Evolutionary conservation across 2,888 invertebrate genomes (phyloP), one percentile per base, ranked within the genome.

Genomic region (Aleiodes leptofemur): DNA sequence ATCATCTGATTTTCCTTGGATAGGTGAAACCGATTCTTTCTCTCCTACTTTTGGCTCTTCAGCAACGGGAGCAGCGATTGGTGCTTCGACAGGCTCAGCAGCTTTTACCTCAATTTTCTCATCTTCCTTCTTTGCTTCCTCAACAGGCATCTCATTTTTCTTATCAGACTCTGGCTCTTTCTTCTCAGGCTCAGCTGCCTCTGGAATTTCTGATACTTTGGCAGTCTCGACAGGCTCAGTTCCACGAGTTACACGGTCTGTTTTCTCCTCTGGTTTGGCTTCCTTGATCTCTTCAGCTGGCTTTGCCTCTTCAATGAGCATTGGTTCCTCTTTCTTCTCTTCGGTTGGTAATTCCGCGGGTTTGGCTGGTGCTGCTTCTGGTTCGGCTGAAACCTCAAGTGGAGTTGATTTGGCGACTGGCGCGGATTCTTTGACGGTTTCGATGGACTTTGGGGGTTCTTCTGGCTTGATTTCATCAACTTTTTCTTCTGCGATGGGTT

Each of bases 261-360:
- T 83, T 31, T 85, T 86, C 38, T 85, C 85, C 11, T 82, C 82
- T 43, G 89, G 84, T 78, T 90, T 90, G 31, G 86, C 80, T 64
- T 85, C 84, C 76, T 73, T 74, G 31, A 48, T 38, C 13, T 66
- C 72, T 29, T 61, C 71, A 31, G 70, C 61, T n/a, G 76, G 38
- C 53, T 78, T 79, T 34, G 72, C 56, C 29, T 72, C 51, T 78
- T 79, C 9, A 64, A 16, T 16, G 57, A n/a, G 71, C 69, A 9
- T 66, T 53, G 8, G 74, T 69, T 38, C 78, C 34, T 34, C 34
- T 34, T 34, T 34, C 34, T 43, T 43, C 43, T 43, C 43, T 43
- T 43, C 43, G 3, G 8, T 9, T 43, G 43, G 43, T 9, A 9
- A 43, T 82, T 81, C 31, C 64, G 81, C 59, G 77, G 78, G 78